Conservation (phyloP, 2,888 invertebrate genomes). For the Matsumyia berberina region DNA sequence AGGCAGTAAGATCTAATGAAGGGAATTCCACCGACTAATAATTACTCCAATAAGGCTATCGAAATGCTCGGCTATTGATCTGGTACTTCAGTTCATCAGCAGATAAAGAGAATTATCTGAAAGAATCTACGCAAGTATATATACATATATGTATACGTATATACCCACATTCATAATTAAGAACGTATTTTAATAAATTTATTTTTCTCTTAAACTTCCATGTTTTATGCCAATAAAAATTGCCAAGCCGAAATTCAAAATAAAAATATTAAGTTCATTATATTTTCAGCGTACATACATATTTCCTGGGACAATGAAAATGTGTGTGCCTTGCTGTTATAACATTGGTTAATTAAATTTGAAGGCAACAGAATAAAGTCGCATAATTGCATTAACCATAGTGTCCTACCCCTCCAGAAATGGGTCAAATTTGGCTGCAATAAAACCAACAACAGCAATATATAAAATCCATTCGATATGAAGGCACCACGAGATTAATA, state of each 20-base stretch:
- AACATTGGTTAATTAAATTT: slow-evolving; percentile 68
- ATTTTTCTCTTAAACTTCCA: neutral
- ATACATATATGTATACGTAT: too few species aligned
- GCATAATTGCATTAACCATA: slow-evolving; percentile 65
- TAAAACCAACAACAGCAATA: slow-evolving; percentile 5
- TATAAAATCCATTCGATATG: slow-evolving; percentile 11
- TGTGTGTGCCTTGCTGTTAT: slow-evolving; percentile 4
- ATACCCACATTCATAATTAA: too few species aligned
- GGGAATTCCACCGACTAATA: too few species aligned
- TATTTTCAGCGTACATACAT: neutral
- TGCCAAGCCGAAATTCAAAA: neutral
- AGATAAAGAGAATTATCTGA: too few species aligned
- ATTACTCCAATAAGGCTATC: too few species aligned
- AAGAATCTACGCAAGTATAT: too few species aligned
- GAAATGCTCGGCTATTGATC: too few species aligned
- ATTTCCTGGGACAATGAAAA: too few species aligned
- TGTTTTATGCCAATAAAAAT: neutral
- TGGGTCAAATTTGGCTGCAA: slow-evolving; percentile 57
- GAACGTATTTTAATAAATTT: too few species aligned
- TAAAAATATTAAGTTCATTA: slow-evolving; percentile 18
- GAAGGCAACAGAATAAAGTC: slow-evolving; percentile 64
- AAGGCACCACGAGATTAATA: too few species aligned
- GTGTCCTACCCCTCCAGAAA: slow-evolving; percentile 16
- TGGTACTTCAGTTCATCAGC: too few species aligned
- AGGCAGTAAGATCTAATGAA: too few species aligned